A percentile compares a stretch with the other conserved stretches of the same genome.
Conservation (phyloP, 2,888 invertebrate genomes). For the Phania funesta region DNA sequence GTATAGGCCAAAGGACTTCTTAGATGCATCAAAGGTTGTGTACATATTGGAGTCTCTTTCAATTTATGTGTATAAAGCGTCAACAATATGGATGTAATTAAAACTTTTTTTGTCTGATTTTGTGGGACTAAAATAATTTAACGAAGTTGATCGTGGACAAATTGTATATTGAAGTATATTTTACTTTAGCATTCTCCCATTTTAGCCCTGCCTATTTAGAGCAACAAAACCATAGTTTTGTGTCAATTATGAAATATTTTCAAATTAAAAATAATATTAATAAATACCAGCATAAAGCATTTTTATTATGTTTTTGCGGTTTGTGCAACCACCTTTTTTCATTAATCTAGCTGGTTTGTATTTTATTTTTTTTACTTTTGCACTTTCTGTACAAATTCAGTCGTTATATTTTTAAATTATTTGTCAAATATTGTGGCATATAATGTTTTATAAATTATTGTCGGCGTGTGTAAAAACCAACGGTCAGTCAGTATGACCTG, state of each 20-base stretch:
- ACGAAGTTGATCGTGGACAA: background rate
- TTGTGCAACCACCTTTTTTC: constrained; percentile 22
- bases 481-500: constrained; percentile 41
- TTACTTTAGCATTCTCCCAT: background rate
- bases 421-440: constrained; percentile 67
- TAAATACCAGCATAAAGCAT: constrained; percentile 35
- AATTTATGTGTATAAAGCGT: no score
- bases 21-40: no score
- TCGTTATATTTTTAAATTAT: constrained; percentile 47
- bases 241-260: background rate
- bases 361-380: constrained; percentile 1
- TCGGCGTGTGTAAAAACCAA: constrained; percentile 17
- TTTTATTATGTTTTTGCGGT: constrained; percentile 52
- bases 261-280: background rate
- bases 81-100: no score
- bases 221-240: background rate
- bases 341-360: constrained; percentile 53
- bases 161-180: background rate
- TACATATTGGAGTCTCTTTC: no score
- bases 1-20: no score
- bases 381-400: background rate
- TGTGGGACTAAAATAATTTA: no score
- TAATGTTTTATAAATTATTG: constrained; percentile 66
- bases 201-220: background rate
- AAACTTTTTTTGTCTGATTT: no score